Evolutionary conservation across 2,113 vertebrate genomes (phyloP), one percentile per base, ranked within the genome.

Genomic region (Periophthalmodon schlosseri): DNA sequence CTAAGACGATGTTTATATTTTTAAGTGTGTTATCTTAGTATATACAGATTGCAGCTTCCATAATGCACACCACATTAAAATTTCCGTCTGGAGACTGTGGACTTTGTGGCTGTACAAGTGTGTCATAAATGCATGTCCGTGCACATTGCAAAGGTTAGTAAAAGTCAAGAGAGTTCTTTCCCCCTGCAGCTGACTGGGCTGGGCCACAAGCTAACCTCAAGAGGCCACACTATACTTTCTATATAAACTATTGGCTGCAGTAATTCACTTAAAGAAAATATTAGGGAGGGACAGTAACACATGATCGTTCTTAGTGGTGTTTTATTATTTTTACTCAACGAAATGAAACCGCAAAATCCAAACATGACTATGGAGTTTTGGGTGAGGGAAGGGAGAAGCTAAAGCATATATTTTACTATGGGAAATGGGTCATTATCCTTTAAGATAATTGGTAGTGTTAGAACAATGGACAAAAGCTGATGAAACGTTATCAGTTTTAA

Each of bases 111-210:
- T 16, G 46, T 68, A 74, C 76, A 82, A 66, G 52, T 75, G 83
- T 12, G 50, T 83, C 23, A 74, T 84, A 79, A 84, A 86, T 77
- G 49, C 28, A 54, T 68, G 67, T 69, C 79, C 75, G 64, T 16
- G 5, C 78, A 74, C 66, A 83, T 18, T 0, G 58, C 4, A 50
- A 78, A 73, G 79, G 82, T 88, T 83, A 80, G 78, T 80, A 71
- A 78, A 79, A 80, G 60, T 78, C 36, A 20, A 78, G 63, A 54
- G 70, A 69, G 64, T 78, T 73, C 56, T 58, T 69, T 81, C 72
- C 70, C 16, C 70, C 76, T 81, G 85, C 81, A 73, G 78, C 72
- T 74, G 74, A 66, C 52, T 72, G 23, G 57, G 52, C 75, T 58
- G 74, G 39, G 68, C 72, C 79, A 74, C 76, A 80, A 63, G 61